Evolutionary conservation across 2,888 invertebrate genomes (phyloP), one percentile per base, ranked within the genome.

Genomic region (Drosophila recens): DNA sequence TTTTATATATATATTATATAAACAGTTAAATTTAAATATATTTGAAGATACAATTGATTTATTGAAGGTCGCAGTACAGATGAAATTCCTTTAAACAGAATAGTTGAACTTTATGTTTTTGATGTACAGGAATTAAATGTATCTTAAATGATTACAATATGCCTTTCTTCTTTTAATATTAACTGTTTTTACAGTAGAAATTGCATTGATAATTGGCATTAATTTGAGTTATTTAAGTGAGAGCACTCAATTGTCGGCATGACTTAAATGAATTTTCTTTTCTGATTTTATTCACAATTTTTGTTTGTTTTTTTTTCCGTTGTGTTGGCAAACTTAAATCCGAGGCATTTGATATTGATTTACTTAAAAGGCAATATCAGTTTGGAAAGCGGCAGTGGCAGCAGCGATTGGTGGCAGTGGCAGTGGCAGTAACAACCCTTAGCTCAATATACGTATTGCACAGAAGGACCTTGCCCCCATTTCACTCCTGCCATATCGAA

Each of bases 291-390:
- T 57, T 51, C 51, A 13, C 34, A 59, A 54, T 40, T 72, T 65
- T 58, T 52, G 15, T 62, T 53, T 33, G 38, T 27, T 56, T 56
- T 46, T 53, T 40, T 33, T 51, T 63, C 45, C 69, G 46, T 65
- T 68, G 65, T 63, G 73, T 87, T 77, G 76, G 86, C 77, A 83
- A 83, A 87, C 86, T 84, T 87, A 85, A 84, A 80, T 84, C 83
- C 83, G 46, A 80, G 78, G 80, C 88, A 87, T 87, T 87, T 80
- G 74, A 74, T 84, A 84, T 84, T 84, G 83, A 84, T 84, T 84
- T 84, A 84, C 86, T 85, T 84, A 84, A 84, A 84, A 87, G 83
- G 86, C 83, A 82, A 86, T 86, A 84, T 84, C 83, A 87, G 78
- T 75, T 87, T 70, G 83, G 78, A 68, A 58, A 54, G 82, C 72